Conservation (phyloP, 2,797 vertebrate genomes). For the Spheniscus humboldti region DNA sequence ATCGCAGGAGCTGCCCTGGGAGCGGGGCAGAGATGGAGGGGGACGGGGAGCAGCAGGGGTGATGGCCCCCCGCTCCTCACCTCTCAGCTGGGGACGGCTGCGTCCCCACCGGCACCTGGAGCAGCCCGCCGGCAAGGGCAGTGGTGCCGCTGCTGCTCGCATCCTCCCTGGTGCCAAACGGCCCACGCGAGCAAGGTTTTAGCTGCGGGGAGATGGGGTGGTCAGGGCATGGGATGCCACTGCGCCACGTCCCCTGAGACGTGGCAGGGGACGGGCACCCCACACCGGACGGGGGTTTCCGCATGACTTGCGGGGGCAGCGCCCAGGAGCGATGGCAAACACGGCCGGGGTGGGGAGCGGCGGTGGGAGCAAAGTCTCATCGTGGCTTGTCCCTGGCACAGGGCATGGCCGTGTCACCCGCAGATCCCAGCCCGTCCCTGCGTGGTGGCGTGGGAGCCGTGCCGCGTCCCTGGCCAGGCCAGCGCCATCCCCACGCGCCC, state of each 20-base stretch:
- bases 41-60: not conserved
- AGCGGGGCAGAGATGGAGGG: not conserved
- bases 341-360: not conserved
- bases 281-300: accelerated
- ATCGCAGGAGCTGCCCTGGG: not conserved
- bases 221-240: accelerated
- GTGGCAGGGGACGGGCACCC: accelerated
- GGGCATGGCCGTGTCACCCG: not conserved
- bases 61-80: not conserved
- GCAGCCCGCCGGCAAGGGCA: accelerated
- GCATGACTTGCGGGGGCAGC: accelerated
- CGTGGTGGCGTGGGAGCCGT: not conserved
- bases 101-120: accelerated
- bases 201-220: not conserved
- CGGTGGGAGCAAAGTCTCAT: not conserved
- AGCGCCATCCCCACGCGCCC: not conserved
- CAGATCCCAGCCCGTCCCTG: not conserved
- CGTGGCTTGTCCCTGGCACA: accelerated
- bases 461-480: not conserved
- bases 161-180: accelerated
- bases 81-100: accelerated
- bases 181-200: accelerated
- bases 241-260: accelerated
- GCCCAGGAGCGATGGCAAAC: accelerated
- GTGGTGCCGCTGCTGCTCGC: accelerated